Evolutionary conservation across 2,797 vertebrate species (phyloP).

Genomic region (Pipistrellus pipistrellus): DNA sequence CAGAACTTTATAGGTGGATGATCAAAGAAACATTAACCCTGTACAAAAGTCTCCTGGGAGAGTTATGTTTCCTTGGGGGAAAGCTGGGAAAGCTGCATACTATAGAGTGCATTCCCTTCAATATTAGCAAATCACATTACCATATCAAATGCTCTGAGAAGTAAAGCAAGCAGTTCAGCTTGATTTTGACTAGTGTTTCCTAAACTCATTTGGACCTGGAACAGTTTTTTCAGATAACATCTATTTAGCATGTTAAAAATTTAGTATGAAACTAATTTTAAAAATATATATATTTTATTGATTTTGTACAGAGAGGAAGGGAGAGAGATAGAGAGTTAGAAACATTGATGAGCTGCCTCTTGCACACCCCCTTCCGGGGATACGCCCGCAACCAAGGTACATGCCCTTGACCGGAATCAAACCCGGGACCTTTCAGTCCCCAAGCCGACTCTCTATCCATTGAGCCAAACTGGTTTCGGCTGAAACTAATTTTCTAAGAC

Average conservation of each 20-base stretch:
- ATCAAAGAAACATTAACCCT: conserved; percentile 33
- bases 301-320: too few relatives aligned
- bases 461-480: too few relatives aligned
- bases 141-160: conserved; percentile 44
- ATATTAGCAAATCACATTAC: conserved; percentile 42
- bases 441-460: too few relatives aligned
- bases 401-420: too few relatives aligned
- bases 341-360: too few relatives aligned
- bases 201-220: conserved; percentile 13
- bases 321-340: too few relatives aligned
- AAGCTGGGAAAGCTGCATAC: background rate
- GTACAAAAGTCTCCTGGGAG: background rate
- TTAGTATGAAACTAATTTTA: background rate
- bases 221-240: conserved; percentile 44
- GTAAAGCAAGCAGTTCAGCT: conserved; percentile 44
- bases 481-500: conserved; percentile 50
- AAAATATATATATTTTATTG: background rate
- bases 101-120: background rate
- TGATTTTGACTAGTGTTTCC: conserved; percentile 46
- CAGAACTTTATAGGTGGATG: conserved; percentile 9
- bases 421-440: too few relatives aligned
- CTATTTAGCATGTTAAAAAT: background rate
- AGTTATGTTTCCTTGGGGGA: background rate
- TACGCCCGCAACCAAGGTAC: too few relatives aligned
- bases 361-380: too few relatives aligned